Conservation (phyloP, 2,797 vertebrate species). For the Myotis pilosus region DNA sequence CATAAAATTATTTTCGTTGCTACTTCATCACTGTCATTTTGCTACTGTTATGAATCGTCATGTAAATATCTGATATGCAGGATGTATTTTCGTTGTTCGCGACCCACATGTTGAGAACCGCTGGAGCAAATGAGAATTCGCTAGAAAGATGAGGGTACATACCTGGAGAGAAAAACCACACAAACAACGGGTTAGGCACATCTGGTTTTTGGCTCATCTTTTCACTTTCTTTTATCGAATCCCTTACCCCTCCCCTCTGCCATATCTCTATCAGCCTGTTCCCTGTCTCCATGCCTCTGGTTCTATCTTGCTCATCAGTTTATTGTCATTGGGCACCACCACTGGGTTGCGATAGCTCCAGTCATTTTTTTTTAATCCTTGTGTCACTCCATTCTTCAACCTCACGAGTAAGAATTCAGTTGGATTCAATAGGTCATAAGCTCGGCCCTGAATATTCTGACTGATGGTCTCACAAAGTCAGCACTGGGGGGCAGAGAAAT, state of each 20-base stretch:
- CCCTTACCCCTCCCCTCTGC: background rate
- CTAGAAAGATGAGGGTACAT: background rate
- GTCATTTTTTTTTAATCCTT: background rate
- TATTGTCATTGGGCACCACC: background rate
- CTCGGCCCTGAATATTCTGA: background rate
- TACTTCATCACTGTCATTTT: too few relatives aligned
- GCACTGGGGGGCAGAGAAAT: background rate
- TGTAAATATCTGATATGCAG: too few relatives aligned
- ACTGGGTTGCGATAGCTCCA: background rate
- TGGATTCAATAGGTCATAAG: background rate
- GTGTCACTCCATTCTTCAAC: background rate
- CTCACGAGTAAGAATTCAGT: background rate
- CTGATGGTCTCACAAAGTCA: background rate
- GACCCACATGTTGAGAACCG: too few relatives aligned
- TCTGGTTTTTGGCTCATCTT: background rate
- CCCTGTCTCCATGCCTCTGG: background rate
- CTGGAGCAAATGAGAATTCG: background rate
- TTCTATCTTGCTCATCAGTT: background rate
- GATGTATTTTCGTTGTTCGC: too few relatives aligned
- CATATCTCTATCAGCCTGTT: background rate
- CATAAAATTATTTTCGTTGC: too few relatives aligned
- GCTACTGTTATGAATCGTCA: too few relatives aligned
- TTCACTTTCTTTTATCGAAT: background rate
- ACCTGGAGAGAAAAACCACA: background rate
- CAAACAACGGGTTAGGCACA: background rate